phyloP scores from a whole-genome alignment of 2,888 invertebrate genomes.

The Ophion slaviceki region DNA sequence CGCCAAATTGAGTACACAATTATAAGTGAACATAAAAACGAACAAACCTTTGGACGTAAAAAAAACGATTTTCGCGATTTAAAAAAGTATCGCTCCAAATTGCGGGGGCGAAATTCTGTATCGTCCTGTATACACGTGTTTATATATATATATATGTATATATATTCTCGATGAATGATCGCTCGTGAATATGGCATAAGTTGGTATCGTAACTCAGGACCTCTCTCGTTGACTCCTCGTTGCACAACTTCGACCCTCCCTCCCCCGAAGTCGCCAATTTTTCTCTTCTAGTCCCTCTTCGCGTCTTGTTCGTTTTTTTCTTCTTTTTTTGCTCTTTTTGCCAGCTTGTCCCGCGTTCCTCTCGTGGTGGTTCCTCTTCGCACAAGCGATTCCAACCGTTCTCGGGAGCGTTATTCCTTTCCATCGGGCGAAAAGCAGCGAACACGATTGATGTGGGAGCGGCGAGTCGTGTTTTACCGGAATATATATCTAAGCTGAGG shows the following conservation, averaged over 20 bases:
- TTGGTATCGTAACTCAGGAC: slow-evolving; percentile 59
- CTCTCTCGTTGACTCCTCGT: slow-evolving; percentile 74
- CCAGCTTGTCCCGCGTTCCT: slow-evolving; percentile 24
- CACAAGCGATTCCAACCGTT: slow-evolving; percentile 53
- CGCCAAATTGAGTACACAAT: no score
- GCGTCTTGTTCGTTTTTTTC: slow-evolving; percentile 3
- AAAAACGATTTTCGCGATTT: not conserved
- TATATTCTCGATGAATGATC: slow-evolving; percentile 42
- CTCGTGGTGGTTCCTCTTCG: slow-evolving; percentile 54
- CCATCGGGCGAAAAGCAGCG: slow-evolving; percentile 77
- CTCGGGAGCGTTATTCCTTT: slow-evolving; percentile 73
- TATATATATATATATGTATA: slow-evolving; percentile 1
- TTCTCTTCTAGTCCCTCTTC: slow-evolving; percentile 1
- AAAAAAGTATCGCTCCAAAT: not conserved
- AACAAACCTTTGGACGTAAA: not conserved
- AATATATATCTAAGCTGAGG: slow-evolving; percentile 28
- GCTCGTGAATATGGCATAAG: slow-evolving; percentile 55
- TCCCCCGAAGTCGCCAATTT: slow-evolving; percentile 43
- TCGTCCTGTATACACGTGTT: slow-evolving; percentile 2
- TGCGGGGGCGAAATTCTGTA: not conserved
- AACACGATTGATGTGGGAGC: slow-evolving; percentile 82
- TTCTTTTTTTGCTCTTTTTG: slow-evolving; percentile 5
- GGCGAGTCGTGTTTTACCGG: slow-evolving; percentile 67
- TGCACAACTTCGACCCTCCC: slow-evolving; percentile 74
- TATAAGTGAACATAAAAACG: not conserved